Evolutionary conservation across 2,888 invertebrate genomes (phyloP).

Genomic region (Melieria picta): DNA sequence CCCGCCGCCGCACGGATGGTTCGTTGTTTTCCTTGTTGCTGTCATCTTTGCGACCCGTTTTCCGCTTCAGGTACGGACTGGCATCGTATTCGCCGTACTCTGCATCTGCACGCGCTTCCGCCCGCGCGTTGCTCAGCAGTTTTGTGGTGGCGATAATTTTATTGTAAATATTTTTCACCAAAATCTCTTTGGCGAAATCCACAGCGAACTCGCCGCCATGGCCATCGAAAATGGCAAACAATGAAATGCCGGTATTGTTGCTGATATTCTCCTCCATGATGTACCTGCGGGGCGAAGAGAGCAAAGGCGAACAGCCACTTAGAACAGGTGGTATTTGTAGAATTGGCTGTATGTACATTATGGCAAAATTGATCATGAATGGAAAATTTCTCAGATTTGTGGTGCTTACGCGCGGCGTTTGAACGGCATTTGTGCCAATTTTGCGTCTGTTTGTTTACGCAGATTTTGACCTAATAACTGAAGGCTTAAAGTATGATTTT

Average conservation of each 20-base stretch:
- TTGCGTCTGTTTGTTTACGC: too few relatives aligned
- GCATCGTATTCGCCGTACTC: constrained; percentile 55
- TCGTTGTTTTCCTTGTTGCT: constrained; percentile 62
- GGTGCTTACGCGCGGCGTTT: too few relatives aligned
- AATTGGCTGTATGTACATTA: background rate
- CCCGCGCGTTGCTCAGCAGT: constrained; percentile 67
- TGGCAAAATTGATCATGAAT: background rate
- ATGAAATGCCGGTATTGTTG: constrained; percentile 80
- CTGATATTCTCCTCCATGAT: constrained; percentile 87
- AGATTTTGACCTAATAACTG: too few relatives aligned
- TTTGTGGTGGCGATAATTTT: constrained; percentile 80
- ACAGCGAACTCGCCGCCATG: constrained; percentile 97
- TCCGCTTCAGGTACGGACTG: constrained; percentile 59
- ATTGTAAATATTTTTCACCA: constrained; percentile 82
- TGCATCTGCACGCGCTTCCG: constrained; percentile 38
- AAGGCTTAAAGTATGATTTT: too few relatives aligned
- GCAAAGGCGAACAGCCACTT: background rate
- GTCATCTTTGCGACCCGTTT: constrained; percentile 55
- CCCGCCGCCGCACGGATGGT: constrained; percentile 54
- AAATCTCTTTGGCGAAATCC: constrained; percentile 88
- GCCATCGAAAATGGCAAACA: constrained; percentile 94
- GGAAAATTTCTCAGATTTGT: background rate
- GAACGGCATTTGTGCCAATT: too few relatives aligned
- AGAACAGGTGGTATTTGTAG: background rate
- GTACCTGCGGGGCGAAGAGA: constrained; percentile 67